A percentile compares a stretch with the other conserved stretches of the same genome.
These are phyloP conservation scores for Hepsetus odoe DNA, from an alignment of 2,113 vertebrate genomes.

Conservation along the genomic window DNA sequence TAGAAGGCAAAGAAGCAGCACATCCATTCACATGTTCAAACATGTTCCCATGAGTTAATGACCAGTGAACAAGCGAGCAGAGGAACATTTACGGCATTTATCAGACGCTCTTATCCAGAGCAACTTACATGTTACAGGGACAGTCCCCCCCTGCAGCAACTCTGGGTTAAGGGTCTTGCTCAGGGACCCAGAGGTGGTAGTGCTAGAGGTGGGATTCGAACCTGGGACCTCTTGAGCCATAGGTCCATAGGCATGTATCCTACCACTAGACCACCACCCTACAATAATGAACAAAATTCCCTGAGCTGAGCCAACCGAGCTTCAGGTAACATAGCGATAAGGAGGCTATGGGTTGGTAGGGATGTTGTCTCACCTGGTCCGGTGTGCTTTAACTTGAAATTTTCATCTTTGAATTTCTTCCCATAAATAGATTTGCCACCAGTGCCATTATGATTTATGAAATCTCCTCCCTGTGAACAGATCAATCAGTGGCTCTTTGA, in stretches of 20 bases:
- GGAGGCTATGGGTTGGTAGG: neutral
- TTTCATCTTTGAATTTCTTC: slow-evolving; percentile 91
- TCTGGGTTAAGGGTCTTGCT: too few species aligned
- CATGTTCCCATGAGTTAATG: neutral
- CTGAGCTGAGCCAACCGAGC: neutral
- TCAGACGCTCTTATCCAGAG: too few species aligned
- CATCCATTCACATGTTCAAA: neutral
- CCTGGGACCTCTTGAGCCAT: too few species aligned
- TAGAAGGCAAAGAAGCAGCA: neutral
- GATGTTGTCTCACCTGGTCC: slow-evolving; percentile 79
- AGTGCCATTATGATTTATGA: slow-evolving; percentile 90
- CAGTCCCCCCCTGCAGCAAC: too few species aligned
- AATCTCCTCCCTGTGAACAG: slow-evolving; percentile 87
- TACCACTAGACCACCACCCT: too few species aligned
- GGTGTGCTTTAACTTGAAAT: slow-evolving; percentile 88
- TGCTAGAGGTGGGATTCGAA: too few species aligned
- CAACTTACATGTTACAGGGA: too few species aligned
- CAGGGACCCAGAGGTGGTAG: too few species aligned
- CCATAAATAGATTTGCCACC: slow-evolving; percentile 97
- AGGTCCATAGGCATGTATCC: too few species aligned
- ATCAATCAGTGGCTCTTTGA: slow-evolving; percentile 2
- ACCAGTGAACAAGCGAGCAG: neutral
- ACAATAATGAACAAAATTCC: too few species aligned
- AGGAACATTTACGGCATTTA: too few species aligned
- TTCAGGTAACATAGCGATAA: too few species aligned